Evolutionary conservation across 2,113 vertebrate genomes (phyloP).

Genomic region (Triplophysa siluroides): DNA sequence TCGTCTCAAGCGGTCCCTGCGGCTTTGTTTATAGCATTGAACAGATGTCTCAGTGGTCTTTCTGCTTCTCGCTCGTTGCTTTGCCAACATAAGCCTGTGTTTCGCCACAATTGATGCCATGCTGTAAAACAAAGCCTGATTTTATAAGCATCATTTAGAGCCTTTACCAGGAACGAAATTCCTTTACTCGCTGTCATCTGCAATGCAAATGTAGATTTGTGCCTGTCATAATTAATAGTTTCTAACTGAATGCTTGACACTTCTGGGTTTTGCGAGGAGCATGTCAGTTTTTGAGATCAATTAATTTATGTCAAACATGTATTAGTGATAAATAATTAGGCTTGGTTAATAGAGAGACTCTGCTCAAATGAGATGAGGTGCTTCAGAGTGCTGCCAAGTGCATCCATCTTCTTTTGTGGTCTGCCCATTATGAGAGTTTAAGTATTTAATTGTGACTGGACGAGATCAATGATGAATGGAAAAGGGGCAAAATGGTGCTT

Average conservation of each 20-base stretch:
- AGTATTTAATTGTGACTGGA: neutral
- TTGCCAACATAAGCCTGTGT: slow-evolving; percentile 25
- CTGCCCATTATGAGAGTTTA: slow-evolving; percentile 17
- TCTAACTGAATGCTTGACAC: slow-evolving; percentile 64
- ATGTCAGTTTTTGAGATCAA: slow-evolving; percentile 59
- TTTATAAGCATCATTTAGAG: slow-evolving; percentile 55
- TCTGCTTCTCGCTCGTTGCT: slow-evolving; percentile 37
- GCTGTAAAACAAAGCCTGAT: slow-evolving; percentile 58
- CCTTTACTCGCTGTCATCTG: slow-evolving; percentile 51
- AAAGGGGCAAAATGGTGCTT: neutral
- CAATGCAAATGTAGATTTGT: slow-evolving; percentile 60
- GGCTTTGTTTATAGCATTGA: slow-evolving; percentile 41
- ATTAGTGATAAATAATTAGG: slow-evolving; percentile 67
- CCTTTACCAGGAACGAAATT: slow-evolving; percentile 46
- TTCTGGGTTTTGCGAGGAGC: slow-evolving; percentile 51
- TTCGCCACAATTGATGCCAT: slow-evolving; percentile 33
- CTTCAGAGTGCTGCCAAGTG: neutral
- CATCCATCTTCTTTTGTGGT: slow-evolving; percentile 12
- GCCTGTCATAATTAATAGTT: slow-evolving; percentile 67
- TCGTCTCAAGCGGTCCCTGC: slow-evolving; percentile 27
- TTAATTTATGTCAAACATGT: slow-evolving; percentile 64
- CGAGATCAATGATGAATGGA: neutral
- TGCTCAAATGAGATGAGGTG: neutral
- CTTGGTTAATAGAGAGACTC: slow-evolving; percentile 49
- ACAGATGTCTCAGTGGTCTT: slow-evolving; percentile 39